These are phyloP conservation scores for Exocentrus adspersus DNA, from an alignment of 2,888 invertebrate genomes.

Conservation along the genomic window DNA sequence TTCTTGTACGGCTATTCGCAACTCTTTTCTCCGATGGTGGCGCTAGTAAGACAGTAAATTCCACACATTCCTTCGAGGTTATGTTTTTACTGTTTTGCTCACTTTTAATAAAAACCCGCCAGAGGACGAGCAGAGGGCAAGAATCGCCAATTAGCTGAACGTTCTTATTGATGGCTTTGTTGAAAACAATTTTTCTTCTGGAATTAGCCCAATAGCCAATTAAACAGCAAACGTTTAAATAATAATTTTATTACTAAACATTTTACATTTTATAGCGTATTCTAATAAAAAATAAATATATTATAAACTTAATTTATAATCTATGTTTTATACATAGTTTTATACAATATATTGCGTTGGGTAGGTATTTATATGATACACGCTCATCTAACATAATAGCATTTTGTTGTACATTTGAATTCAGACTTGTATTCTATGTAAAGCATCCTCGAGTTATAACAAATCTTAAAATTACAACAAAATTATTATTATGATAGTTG, in stretches of 20 bases:
- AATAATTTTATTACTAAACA: constrained; percentile 27
- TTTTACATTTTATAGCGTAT: constrained; percentile 22
- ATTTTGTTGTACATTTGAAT: constrained; percentile 8
- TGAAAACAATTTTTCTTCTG: no score
- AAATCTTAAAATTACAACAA: not conserved
- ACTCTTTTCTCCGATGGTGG: no score
- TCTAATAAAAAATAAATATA: constrained; percentile 29
- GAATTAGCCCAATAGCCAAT: not conserved
- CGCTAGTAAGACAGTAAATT: no score
- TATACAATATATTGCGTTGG: constrained; percentile 24
- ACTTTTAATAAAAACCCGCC: no score
- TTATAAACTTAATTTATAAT: constrained; percentile 25
- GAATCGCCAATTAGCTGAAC: no score
- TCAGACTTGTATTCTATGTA: no score
- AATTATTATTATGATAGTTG: constrained; percentile 3
- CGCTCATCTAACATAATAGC: constrained; percentile 6
- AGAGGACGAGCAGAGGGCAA: no score
- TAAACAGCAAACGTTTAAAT: not conserved
- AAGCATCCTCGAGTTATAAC: no score
- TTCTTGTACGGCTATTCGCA: no score
- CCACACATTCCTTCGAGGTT: no score
- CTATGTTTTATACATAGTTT: constrained; percentile 20
- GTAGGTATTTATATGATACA: constrained; percentile 9
- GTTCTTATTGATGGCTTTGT: no score
- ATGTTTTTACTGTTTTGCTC: no score